Base-by-base conservation (phyloP, 92 coral and sea anemone genomes). In the Parazoanthus darwini region DNA sequence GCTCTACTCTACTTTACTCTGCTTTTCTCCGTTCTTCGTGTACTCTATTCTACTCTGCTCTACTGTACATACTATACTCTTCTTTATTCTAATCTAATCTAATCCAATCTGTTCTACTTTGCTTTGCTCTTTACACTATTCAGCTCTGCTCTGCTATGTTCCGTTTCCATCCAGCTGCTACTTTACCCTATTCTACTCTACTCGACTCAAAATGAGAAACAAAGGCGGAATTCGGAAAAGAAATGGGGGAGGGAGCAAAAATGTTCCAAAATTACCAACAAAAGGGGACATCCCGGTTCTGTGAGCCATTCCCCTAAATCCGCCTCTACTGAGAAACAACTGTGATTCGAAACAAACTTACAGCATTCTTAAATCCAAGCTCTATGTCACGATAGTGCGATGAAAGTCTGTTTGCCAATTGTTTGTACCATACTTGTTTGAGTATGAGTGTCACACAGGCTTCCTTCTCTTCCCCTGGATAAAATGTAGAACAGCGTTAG, bases 351-450 rank as follows among this genome's bases (percentile, higher is more conserved):
- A 14, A 75, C 29, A 7, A 44, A 65, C 94, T 92, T 88, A 96
- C 99, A 90, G 96, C 92, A 38, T 80, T 26, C 38, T 88, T 88
- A 4, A 95, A 78, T 33, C 85, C 89, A 5, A 36, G 86, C 79
- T 92, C 87, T 6, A 92, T 91, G 68, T 92, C 90, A 2, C 44
- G 66, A 48, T 86, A 91, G 36, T 91, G 88, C n/a, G 74, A 39
- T 73, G 89, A 74, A 68, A 70, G 78, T 79, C 87, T 88, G 74
- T 94, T 76, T 20, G 81, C 81, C 29, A 96, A 90, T 59, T 92
- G 92, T 7, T 85, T 80, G 86, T 91, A 96, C 96, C 97, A 96
- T 1, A 96, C 98, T 91, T 96, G 99, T 25, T 90, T 92, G 81
- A 96, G 84, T 50, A 92, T 86, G 73, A 96, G 46, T 0, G 99